phyloP scores from a whole-genome alignment of 2,797 vertebrate genomes.

The Borostomias antarcticus region DNA sequence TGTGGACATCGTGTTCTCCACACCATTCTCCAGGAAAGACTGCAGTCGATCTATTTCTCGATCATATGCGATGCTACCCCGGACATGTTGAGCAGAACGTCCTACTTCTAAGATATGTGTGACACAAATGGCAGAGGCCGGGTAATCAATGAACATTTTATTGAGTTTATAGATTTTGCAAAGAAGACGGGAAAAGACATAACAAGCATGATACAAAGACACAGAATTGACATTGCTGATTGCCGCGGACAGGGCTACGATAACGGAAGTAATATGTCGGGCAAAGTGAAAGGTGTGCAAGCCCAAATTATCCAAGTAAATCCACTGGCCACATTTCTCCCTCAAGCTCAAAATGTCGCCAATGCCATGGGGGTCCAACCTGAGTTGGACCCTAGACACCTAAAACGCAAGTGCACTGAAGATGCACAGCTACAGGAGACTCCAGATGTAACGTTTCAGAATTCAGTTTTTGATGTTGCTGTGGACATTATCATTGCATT shows the following conservation, averaged over 20 bases:
- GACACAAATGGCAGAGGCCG: background rate
- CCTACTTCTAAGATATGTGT: slow-evolving; percentile 1
- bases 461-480: too few species aligned
- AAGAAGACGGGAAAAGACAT: slow-evolving; percentile 4
- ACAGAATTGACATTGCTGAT: background rate
- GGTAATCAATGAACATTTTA: background rate
- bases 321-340: background rate
- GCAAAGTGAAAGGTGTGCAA: slow-evolving; percentile 17
- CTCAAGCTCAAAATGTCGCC: too few species aligned
- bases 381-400: too few species aligned
- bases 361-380: too few species aligned
- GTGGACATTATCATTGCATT: too few species aligned
- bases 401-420: too few species aligned
- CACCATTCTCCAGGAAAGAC: too few species aligned
- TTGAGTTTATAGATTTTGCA: background rate
- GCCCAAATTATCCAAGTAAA: slow-evolving; percentile 14
- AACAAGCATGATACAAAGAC: background rate
- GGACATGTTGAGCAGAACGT: slow-evolving; percentile 3
- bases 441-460: too few species aligned
- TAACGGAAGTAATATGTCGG: slow-evolving; percentile 15
- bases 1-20: too few species aligned
- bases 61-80: background rate
- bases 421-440: too few species aligned
- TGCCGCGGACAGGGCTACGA: slow-evolving; percentile 9
- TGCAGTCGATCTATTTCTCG: too few species aligned